Evolutionary conservation across 2,113 vertebrate species (phyloP).

Genomic region (Acinonyx jubatus): DNA sequence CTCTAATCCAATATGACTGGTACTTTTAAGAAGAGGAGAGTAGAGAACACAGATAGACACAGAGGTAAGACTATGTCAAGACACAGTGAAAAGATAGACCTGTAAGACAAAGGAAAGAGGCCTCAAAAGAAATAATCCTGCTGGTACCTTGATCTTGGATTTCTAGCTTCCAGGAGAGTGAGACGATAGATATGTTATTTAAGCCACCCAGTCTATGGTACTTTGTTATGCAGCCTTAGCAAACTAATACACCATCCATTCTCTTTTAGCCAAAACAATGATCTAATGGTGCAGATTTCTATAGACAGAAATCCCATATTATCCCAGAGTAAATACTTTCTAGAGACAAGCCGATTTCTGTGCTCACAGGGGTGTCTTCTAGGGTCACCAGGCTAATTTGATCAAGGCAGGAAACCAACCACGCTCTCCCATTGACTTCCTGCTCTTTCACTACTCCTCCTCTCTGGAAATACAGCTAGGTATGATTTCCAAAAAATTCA

Average conservation of each 20-base stretch:
- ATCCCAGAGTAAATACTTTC: neutral
- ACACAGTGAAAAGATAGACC: neutral
- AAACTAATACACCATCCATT: neutral
- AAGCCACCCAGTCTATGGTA: neutral
- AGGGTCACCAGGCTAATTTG: neutral
- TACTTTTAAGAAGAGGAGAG: neutral
- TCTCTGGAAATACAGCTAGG: neutral
- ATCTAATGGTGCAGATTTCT: neutral
- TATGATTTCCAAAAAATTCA: neutral
- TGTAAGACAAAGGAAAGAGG: neutral
- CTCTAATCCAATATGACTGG: neutral
- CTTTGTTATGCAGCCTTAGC: neutral
- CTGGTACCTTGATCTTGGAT: neutral
- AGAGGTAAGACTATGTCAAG: neutral
- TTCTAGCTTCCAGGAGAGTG: neutral
- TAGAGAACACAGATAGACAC: neutral
- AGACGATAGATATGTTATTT: neutral
- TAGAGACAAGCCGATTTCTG: neutral
- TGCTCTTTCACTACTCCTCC: neutral
- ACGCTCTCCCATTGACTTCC: neutral
- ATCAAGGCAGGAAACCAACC: neutral
- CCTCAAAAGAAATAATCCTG: neutral
- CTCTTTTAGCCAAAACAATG: neutral
- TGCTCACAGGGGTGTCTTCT: neutral
- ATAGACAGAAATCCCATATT: neutral